These are phyloP conservation scores for Neodiprion lecontei DNA, from an alignment of 1,140 invertebrate genomes.

Conservation along the genomic window DNA sequence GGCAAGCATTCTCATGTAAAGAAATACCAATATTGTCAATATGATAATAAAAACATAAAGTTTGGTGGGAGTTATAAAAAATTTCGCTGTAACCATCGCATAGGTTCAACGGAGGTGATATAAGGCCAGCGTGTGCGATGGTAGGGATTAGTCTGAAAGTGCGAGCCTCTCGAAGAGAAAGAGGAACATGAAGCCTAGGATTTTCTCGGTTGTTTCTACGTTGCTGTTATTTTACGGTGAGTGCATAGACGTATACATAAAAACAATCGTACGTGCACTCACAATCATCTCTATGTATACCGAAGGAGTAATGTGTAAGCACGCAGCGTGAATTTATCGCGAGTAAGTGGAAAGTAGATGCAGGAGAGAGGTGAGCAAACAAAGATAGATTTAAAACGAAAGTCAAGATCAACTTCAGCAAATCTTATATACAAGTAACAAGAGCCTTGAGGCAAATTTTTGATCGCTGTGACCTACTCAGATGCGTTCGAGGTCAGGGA, in stretches of 20 bases:
- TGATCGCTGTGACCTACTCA: neutral
- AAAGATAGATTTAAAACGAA: neutral
- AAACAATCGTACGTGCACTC: too few relatives aligned
- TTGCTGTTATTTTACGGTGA: neutral
- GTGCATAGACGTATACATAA: neutral
- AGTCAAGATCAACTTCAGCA: neutral
- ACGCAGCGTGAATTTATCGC: too few relatives aligned
- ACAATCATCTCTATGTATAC: too few relatives aligned
- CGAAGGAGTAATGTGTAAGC: too few relatives aligned
- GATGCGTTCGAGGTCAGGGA: neutral
- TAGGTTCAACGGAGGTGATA: neutral
- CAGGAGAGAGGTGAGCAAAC: too few relatives aligned
- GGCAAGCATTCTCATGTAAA: neutral
- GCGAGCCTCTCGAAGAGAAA: neutral
- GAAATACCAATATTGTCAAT: neutral
- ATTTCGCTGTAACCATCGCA: constrained; percentile 37
- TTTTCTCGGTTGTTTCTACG: neutral
- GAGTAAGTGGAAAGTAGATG: too few relatives aligned
- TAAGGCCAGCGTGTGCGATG: neutral
- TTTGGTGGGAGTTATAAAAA: constrained; percentile 10
- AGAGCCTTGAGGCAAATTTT: neutral
- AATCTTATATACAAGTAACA: neutral
- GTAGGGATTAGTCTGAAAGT: constrained; percentile 3
- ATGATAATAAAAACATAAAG: neutral
- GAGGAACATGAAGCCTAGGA: constrained; percentile 4